Evolutionary conservation across 2,797 vertebrate species (phyloP), one percentile per base, ranked within the genome.

Genomic region (Hydrocynus forskahlii): DNA sequence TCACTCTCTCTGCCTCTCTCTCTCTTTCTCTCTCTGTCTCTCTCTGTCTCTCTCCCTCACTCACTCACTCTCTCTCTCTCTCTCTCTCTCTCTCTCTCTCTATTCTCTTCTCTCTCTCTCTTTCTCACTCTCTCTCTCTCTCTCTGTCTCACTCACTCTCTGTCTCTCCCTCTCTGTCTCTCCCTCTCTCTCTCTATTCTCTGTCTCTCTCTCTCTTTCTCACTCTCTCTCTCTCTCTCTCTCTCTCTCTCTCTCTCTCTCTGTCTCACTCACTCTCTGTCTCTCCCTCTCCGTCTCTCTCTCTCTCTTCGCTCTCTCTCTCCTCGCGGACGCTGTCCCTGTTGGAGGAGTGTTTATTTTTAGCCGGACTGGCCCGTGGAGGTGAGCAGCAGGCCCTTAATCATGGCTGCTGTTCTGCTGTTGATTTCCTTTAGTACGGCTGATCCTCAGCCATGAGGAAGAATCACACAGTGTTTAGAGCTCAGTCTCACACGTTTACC

Each of bases 341-440:
- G 74, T n/a, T n/a, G n/a, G 74, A 52, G 50, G 40, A 74, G 64
- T 63, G 38, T 54, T 75, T 80, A 76, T 80, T 82, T 84, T 86
- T 82, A 74, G 54, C 57, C 0, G 0, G 40, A n/a, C 45, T 57
- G 76, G 73, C 68, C 73, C 76, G 63, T 4, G 16, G 54, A 83
- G 68, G 64, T n/a, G 81, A 78, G 62, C 64, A 66, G 57, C 57
- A 59, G 75, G 75, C 71, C 78, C 55, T 72, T 75, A 75, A 81
- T 80, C 72, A 62, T n/a, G 7, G 21, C 52, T 16, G n/a, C 66
- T 75, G 63, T 50, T 25, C 69, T 60, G 38, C 77, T 78, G 64
- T 80, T 83, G 79, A 75, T 78, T 83, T 70, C 35, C 66, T 59
- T 64, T 57, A 75, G 78, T 69, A 81, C 48, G 71, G 40, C 60